Percentiles rank a stretch among this genome's conserved stretches.
These are phyloP conservation scores for Eubucco bourcierii DNA, from an alignment of 2,113 vertebrate species.

Conservation along the genomic window DNA sequence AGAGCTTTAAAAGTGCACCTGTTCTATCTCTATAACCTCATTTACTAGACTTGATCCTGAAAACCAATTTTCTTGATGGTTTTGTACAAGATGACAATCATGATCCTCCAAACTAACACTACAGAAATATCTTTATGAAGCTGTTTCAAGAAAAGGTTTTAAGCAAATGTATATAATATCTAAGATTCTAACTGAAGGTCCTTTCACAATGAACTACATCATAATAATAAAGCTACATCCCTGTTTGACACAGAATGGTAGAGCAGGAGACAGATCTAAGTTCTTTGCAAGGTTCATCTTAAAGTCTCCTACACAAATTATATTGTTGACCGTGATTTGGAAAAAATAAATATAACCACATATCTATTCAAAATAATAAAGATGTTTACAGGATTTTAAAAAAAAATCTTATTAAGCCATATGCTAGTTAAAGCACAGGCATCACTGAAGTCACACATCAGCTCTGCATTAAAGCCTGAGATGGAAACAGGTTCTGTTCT, in stretches of 20 bases:
- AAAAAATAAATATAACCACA: not conserved
- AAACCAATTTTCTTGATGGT: not conserved
- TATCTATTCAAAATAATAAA: not conserved
- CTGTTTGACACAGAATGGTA: not conserved
- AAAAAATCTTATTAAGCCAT: not conserved
- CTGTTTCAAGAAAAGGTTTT: not conserved
- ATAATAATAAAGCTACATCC: not conserved
- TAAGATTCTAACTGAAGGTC: not conserved
- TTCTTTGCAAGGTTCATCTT: not conserved
- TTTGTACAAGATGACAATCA: not conserved
- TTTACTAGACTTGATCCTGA: not conserved
- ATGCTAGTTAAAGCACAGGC: not conserved
- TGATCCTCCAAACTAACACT: not conserved
- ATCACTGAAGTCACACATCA: not conserved
- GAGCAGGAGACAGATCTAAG: not conserved
- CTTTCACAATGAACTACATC: not conserved
- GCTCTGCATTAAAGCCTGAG: not conserved
- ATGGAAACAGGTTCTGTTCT: not conserved
- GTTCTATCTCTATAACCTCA: not conserved
- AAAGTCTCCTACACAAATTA: not conserved
- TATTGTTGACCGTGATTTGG: not conserved
- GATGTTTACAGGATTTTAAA: rapidly evolving
- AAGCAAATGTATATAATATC: not conserved
- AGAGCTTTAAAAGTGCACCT: not conserved
- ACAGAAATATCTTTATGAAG: not conserved